Evolutionary conservation across 2,797 vertebrate genomes (phyloP).

Genomic region (Poeciliopsis paucimaculata): DNA sequence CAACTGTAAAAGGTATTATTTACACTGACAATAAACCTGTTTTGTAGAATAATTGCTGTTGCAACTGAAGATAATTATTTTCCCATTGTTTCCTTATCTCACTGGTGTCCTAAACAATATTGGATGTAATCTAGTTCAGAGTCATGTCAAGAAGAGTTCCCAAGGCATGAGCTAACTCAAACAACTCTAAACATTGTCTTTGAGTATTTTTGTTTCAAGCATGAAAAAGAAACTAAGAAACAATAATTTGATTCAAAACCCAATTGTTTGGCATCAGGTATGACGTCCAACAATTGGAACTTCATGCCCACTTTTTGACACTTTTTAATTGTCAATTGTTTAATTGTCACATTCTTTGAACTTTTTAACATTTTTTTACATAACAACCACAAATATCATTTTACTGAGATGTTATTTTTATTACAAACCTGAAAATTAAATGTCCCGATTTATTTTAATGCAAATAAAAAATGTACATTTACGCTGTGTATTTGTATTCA

Average conservation of each 20-base stretch:
- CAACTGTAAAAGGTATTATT: conserved; percentile 47
- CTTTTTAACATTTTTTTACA: background rate
- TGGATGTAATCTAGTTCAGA: conserved; percentile 35
- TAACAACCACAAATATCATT: background rate
- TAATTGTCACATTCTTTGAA: conserved; percentile 21
- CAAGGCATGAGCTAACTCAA: conserved; percentile 41
- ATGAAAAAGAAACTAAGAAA: conserved; percentile 4
- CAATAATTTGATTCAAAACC: conserved; percentile 7
- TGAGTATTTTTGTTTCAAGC: background rate
- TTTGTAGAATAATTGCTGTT: conserved; percentile 41
- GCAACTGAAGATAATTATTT: conserved; percentile 51
- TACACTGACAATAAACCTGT: conserved; percentile 48
- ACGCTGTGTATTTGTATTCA: background rate
- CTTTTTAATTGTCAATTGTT: background rate
- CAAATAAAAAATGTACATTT: background rate
- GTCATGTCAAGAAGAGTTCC: conserved; percentile 45
- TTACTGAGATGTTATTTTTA: background rate
- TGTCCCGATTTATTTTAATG: background rate
- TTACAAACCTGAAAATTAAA: background rate
- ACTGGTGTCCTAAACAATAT: conserved; percentile 15
- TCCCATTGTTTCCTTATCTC: conserved; percentile 56
- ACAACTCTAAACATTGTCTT: conserved; percentile 27
- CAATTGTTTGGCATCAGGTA: conserved; percentile 14
- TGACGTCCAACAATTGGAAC: too few relatives aligned
- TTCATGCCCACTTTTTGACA: too few relatives aligned